Evolutionary conservation across 2,888 invertebrate species (phyloP).

Genomic region (Lutraria lutraria): DNA sequence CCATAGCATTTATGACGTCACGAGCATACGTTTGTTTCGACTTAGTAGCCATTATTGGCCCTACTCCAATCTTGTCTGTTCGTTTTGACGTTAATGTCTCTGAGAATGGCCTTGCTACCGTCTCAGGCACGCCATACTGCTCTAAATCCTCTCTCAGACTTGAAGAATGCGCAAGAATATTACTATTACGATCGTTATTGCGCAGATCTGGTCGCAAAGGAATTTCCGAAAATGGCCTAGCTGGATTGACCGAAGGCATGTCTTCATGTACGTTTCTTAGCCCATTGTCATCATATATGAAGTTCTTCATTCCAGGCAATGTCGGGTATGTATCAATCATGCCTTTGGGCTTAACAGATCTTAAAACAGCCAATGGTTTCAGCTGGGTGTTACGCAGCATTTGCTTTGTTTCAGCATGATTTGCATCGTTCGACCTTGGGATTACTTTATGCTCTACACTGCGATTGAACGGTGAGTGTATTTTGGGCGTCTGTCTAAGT

Average conservation of each 20-base stretch:
- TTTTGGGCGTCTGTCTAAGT: conserved; percentile 47
- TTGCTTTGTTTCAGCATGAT: conserved; percentile 37
- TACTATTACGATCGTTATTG: conserved; percentile 36
- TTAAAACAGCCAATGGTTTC: conserved; percentile 52
- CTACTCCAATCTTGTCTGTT: conserved; percentile 63
- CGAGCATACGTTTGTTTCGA: conserved; percentile 65
- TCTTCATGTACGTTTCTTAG: conserved; percentile 46
- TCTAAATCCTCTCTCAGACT: conserved; percentile 30
- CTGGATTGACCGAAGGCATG: neutral
- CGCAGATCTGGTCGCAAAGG: conserved; percentile 52
- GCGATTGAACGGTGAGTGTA: conserved; percentile 56
- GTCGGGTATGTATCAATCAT: conserved; percentile 40
- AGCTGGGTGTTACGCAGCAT: conserved; percentile 63
- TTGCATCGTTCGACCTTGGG: conserved; percentile 38
- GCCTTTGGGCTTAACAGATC: conserved; percentile 28
- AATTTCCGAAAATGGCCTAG: conserved; percentile 66
- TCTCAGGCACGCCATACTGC: conserved; percentile 16
- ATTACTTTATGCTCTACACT: conserved; percentile 41
- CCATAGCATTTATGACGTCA: conserved; percentile 62
- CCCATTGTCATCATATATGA: neutral
- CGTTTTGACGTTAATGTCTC: conserved; percentile 56
- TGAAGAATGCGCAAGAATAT: conserved; percentile 40
- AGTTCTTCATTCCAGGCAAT: conserved; percentile 47
- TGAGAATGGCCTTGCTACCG: conserved; percentile 49
- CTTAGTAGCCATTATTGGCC: conserved; percentile 63